These are phyloP conservation scores for Sinocyclocheilus anophthalmus DNA, from an alignment of 2,113 vertebrate species.

Conservation along the genomic window DNA sequence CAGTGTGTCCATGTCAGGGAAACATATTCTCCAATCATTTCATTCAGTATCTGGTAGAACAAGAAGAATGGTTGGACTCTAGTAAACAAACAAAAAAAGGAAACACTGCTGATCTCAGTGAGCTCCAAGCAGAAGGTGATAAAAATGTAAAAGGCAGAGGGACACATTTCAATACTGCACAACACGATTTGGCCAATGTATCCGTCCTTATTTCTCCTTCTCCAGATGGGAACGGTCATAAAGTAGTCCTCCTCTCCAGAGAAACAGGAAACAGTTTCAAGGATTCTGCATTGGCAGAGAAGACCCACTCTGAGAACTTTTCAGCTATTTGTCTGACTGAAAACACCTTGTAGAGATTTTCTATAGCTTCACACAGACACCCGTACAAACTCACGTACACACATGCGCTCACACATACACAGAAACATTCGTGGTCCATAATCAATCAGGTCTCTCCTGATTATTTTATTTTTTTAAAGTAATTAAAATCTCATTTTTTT, in stretches of 20 bases:
- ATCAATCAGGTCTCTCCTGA: conserved; percentile 57
- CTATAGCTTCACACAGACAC: conserved; percentile 44
- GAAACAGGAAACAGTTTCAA: conserved; percentile 57
- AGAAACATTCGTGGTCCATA: conserved; percentile 60
- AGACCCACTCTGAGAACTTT: conserved; percentile 27
- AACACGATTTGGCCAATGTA: conserved; percentile 69
- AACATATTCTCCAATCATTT: conserved; percentile 51
- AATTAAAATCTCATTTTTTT: conserved; percentile 59
- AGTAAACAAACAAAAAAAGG: conserved; percentile 2
- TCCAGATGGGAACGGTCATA: conserved; percentile 69
- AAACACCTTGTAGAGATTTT: conserved; percentile 52
- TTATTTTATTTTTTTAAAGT: conserved; percentile 46
- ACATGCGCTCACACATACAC: conserved; percentile 43
- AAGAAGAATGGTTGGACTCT: conserved; percentile 49
- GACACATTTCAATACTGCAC: conserved; percentile 70
- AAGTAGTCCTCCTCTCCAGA: conserved; percentile 61
- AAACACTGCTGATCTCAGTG: conserved; percentile 49
- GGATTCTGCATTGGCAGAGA: conserved; percentile 35
- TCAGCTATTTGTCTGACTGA: conserved; percentile 52
- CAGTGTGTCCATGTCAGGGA: conserved; percentile 38
- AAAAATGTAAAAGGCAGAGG: conserved; percentile 62
- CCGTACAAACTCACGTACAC: conserved; percentile 38
- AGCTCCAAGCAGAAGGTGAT: conserved; percentile 58
- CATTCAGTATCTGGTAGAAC: conserved; percentile 47
- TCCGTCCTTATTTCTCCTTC: conserved; percentile 63